Evolutionary conservation across 2,113 vertebrate species (phyloP).

Genomic region (Coracopsis vasa): DNA sequence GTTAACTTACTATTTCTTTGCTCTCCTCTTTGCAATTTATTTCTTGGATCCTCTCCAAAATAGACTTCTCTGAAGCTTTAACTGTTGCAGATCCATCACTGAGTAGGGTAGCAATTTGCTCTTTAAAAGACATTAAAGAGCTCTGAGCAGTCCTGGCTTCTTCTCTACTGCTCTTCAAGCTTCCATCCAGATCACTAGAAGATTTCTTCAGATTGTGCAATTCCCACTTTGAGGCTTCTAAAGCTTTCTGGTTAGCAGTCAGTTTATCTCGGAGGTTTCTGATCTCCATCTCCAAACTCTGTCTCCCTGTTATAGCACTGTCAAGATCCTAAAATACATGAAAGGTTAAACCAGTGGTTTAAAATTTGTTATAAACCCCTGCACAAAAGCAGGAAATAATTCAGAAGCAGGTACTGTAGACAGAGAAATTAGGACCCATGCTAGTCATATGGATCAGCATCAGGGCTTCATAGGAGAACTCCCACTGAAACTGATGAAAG

Average conservation of each 20-base stretch:
- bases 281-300: slow-evolving; percentile 76
- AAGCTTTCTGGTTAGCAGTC: slow-evolving; percentile 72
- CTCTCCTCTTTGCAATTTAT: slow-evolving; percentile 67
- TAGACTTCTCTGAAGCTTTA: slow-evolving; percentile 64
- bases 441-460: not conserved
- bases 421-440: not conserved
- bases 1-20: slow-evolving; percentile 66
- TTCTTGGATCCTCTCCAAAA: slow-evolving; percentile 75
- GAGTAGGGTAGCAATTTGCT: slow-evolving; percentile 73
- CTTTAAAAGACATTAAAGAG: slow-evolving; percentile 71
- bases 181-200: slow-evolving; percentile 73
- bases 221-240: slow-evolving; percentile 73
- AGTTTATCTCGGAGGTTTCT: slow-evolving; percentile 75
- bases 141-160: slow-evolving; percentile 61
- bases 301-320: slow-evolving; percentile 53
- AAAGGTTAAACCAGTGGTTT: not conserved
- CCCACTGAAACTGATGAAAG: not conserved
- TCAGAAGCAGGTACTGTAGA: not conserved
- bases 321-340: slow-evolving; percentile 78
- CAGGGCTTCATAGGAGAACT: not conserved
- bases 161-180: slow-evolving; percentile 64
- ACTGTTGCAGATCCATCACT: not conserved
- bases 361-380: not conserved
- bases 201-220: slow-evolving; percentile 72
- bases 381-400: not conserved